phyloP scores from a whole-genome alignment of 1,140 invertebrate genomes.

The Drosophila mojavensis region DNA sequence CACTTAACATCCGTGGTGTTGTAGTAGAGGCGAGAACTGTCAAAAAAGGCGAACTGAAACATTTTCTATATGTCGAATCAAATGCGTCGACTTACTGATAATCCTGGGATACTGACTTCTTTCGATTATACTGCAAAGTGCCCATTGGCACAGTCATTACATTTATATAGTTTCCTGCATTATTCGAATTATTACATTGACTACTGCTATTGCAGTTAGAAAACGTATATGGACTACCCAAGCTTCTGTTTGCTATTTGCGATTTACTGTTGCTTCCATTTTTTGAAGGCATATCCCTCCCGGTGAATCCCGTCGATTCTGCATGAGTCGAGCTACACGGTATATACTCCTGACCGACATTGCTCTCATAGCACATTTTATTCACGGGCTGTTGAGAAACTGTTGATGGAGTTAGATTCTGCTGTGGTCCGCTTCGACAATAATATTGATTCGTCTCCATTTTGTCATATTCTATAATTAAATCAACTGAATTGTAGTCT shows the following conservation, averaged over 20 bases:
- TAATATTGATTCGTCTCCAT: slow-evolving; percentile 81
- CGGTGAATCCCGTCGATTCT: slow-evolving; percentile 47
- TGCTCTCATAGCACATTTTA: slow-evolving; percentile 58
- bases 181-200: slow-evolving; percentile 58
- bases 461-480: slow-evolving; percentile 34
- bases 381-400: slow-evolving; percentile 53
- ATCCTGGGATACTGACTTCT: slow-evolving; percentile 76
- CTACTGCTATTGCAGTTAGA: slow-evolving; percentile 55
- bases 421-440: slow-evolving; percentile 64
- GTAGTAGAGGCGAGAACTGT: slow-evolving; percentile 76
- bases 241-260: slow-evolving; percentile 39
- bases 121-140: slow-evolving; percentile 79
- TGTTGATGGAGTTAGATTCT: slow-evolving; percentile 50
- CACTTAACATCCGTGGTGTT: slow-evolving; percentile 75
- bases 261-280: slow-evolving; percentile 51
- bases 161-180: slow-evolving; percentile 76
- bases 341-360: slow-evolving; percentile 59
- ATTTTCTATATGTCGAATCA: not conserved
- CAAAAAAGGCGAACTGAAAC: not conserved
- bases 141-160: slow-evolving; percentile 78
- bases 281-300: slow-evolving; percentile 47
- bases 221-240: slow-evolving; percentile 43
- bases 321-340: slow-evolving; percentile 52
- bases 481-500: slow-evolving; percentile 1
- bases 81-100: slow-evolving; percentile 71